phyloP scores from a whole-genome alignment of 2,888 invertebrate genomes.

The Congeria kusceri region DNA sequence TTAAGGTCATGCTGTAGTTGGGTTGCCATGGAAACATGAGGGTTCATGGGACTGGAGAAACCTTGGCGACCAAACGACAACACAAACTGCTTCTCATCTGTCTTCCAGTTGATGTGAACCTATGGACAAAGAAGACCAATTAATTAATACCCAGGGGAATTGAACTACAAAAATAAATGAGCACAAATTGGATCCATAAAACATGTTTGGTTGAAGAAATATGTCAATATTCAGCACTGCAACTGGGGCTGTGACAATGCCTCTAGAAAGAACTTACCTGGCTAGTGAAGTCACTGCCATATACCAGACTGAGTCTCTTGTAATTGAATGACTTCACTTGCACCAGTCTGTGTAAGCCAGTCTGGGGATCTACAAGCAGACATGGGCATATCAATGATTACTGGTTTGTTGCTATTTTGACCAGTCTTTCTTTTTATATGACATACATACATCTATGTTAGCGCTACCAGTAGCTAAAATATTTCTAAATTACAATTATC shows the following conservation, averaged over 20 bases:
- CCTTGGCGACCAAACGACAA: constrained; percentile 86
- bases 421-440: too few relatives aligned
- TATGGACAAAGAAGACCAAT: constrained; percentile 31
- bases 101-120: constrained; percentile 78
- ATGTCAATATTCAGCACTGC: too few relatives aligned
- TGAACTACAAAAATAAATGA: too few relatives aligned
- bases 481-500: too few relatives aligned
- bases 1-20: constrained; percentile 96
- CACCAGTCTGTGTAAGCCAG: constrained; percentile 70
- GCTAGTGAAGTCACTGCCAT: constrained; percentile 94
- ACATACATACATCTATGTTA: too few relatives aligned
- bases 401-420: too few relatives aligned
- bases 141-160: background rate
- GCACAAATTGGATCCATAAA: too few relatives aligned
- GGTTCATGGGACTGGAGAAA: constrained; percentile 88
- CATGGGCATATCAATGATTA: too few relatives aligned
- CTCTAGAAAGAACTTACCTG: constrained; percentile 87
- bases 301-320: constrained; percentile 94
- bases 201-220: too few relatives aligned
- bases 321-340: constrained; percentile 96
- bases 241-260: too few relatives aligned
- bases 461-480: too few relatives aligned
- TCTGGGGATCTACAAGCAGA: constrained; percentile 69
- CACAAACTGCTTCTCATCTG: constrained; percentile 87
- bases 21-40: constrained; percentile 94